Percentiles rank a stretch among this genome's conserved stretches.
phyloP scores from a whole-genome alignment of 2,113 vertebrate genomes.

The Polypterus senegalus region DNA sequence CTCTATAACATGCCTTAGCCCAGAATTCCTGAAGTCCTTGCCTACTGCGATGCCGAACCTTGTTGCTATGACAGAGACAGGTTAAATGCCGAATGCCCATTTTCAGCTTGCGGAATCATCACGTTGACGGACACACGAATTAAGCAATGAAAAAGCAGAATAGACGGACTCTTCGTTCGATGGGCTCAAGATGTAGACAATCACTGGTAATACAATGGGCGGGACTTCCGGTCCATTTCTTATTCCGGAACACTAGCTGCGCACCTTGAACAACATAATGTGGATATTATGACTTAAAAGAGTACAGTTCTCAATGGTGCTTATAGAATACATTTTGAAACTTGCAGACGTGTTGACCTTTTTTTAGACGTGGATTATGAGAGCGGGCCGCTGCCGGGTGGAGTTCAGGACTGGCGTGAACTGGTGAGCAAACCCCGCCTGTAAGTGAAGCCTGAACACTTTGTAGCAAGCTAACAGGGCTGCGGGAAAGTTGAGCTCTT shows the following conservation, averaged over 20 bases:
- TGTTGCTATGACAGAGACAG: neutral
- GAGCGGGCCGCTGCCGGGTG: slow-evolving; percentile 20
- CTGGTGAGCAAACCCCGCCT: slow-evolving; percentile 37
- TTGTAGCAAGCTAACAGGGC: no score
- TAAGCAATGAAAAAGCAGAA: slow-evolving; percentile 5
- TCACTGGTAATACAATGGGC: slow-evolving; percentile 5
- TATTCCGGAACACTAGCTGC: slow-evolving; percentile 45
- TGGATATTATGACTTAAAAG: no score
- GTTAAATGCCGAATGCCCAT: neutral
- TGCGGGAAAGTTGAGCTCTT: no score
- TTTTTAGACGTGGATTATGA: slow-evolving; percentile 35
- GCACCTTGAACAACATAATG: no score
- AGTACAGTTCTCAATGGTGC: no score
- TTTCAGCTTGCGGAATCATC: neutral
- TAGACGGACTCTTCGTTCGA: neutral
- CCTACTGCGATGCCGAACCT: neutral
- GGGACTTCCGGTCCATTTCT: slow-evolving; percentile 36
- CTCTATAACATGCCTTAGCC: no score
- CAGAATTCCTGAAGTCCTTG: no score
- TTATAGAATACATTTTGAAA: no score
- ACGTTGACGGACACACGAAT: neutral
- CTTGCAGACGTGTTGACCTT: slow-evolving; percentile 3
- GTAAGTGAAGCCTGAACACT: slow-evolving; percentile 14
- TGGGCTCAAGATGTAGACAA: slow-evolving; percentile 1
- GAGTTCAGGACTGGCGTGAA: slow-evolving; percentile 35